Evolutionary conservation across 2,113 vertebrate species (phyloP).

Genomic region (Guaruba guarouba): DNA sequence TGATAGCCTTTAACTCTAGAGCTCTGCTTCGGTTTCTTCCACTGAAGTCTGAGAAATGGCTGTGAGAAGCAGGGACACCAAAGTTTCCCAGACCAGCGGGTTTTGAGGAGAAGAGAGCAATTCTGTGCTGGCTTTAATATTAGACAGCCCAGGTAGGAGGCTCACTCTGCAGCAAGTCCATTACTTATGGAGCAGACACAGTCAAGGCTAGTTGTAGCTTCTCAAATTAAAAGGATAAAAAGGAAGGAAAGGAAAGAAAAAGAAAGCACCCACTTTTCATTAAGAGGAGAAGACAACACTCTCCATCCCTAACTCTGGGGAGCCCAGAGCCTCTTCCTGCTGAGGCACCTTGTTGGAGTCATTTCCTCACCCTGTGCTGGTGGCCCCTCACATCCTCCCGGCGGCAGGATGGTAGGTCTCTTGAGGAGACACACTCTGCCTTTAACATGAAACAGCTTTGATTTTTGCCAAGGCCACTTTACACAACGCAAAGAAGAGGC

Average conservation of each 20-base stretch:
- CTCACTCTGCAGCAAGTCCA: neutral
- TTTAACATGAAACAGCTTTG: neutral
- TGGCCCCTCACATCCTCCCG: neutral
- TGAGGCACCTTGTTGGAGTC: neutral
- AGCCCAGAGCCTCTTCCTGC: neutral
- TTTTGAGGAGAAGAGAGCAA: neutral
- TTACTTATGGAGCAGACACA: neutral
- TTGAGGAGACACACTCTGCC: neutral
- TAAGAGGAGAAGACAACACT: neutral
- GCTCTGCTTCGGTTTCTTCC: neutral
- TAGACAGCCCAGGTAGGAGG: neutral
- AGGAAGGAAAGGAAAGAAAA: neutral
- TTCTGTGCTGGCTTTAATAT: neutral
- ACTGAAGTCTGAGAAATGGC: neutral
- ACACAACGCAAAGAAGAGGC: neutral
- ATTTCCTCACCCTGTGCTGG: neutral
- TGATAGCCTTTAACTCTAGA: neutral
- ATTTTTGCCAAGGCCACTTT: neutral
- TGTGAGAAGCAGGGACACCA: neutral
- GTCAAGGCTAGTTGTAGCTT: neutral
- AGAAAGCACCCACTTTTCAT: rapidly evolving
- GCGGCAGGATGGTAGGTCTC: neutral
- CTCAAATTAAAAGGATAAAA: neutral
- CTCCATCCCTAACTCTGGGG: rapidly evolving
- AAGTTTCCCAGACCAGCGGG: neutral